Conservation (phyloP, 1,140 invertebrate genomes). For the Drosophila funebris region DNA sequence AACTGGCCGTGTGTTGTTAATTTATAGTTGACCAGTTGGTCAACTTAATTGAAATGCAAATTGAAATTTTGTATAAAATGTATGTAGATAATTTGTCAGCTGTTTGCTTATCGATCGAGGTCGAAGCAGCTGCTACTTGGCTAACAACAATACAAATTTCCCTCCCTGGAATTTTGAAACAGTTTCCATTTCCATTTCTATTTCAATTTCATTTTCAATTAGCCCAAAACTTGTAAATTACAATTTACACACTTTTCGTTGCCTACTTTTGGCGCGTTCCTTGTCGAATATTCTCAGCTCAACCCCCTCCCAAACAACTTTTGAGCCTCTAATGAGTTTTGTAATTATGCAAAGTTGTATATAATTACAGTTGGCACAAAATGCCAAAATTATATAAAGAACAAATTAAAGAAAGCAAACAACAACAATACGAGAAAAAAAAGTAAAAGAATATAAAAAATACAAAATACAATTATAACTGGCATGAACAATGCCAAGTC, state of each 20-base stretch:
- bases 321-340: conserved; percentile 67
- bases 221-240: conserved; percentile 23
- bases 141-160: not conserved
- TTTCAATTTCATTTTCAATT: conserved; percentile 38
- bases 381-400: conserved; percentile 1
- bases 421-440: not conserved
- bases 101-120: conserved; percentile 40
- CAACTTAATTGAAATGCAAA: conserved; percentile 34
- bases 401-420: conserved; percentile 6
- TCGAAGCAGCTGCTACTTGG: conserved; percentile 29
- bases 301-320: conserved; percentile 8
- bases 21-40: conserved; percentile 24
- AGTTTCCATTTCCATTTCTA: not conserved
- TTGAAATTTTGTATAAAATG: conserved; percentile 5
- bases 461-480: not conserved
- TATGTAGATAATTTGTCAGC: conserved; percentile 20
- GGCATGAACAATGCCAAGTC: not conserved
- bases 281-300: not conserved
- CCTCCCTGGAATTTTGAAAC: not conserved
- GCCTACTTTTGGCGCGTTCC: conserved; percentile 52
- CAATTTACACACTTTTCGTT: conserved; percentile 68
- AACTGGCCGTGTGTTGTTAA: conserved; percentile 2
- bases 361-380: conserved; percentile 47
- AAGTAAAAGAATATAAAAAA: not conserved
- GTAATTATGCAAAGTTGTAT: conserved; percentile 69